Evolutionary conservation across 2,888 invertebrate species (phyloP).

Genomic region (Thereva nobilitata): DNA sequence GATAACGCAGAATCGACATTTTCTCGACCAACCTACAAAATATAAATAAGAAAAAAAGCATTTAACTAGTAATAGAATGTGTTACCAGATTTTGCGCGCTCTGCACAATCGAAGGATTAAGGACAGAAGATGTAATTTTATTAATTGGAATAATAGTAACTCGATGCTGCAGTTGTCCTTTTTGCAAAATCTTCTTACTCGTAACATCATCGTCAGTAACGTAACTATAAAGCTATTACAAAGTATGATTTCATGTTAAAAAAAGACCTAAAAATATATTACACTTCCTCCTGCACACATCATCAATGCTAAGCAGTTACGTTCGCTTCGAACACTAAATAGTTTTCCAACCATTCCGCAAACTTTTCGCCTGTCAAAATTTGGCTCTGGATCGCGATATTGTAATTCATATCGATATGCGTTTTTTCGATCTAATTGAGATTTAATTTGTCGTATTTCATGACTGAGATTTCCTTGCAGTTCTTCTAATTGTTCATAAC

Average conservation of each 20-base stretch:
- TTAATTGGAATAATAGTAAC: conserved; percentile 91
- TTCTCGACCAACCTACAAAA: conserved; percentile 72
- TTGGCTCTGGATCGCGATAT: conserved; percentile 76
- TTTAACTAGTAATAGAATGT: conserved; percentile 38
- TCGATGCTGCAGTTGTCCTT: conserved; percentile 76
- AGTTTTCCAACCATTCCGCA: conserved; percentile 81
- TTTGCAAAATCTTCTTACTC: conserved; percentile 81
- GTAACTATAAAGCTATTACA: conserved; percentile 80
- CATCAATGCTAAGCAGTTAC: conserved; percentile 78
- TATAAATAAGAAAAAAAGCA: conserved; percentile 22
- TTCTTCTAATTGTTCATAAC: conserved; percentile 62
- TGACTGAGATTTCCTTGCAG: conserved; percentile 60
- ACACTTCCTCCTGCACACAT: conserved; percentile 84
- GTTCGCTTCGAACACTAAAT: conserved; percentile 72
- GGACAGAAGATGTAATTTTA: conserved; percentile 71
- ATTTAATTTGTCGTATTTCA: conserved; percentile 62
- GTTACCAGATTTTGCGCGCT: conserved; percentile 72
- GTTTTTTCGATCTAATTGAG: conserved; percentile 50
- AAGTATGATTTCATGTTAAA: conserved; percentile 20
- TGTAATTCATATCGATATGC: conserved; percentile 63
- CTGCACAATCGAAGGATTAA: conserved; percentile 65
- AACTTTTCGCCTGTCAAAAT: conserved; percentile 70
- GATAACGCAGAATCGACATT: conserved; percentile 83
- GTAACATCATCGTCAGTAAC: conserved; percentile 86
- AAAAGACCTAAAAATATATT: conserved; percentile 42